Percentiles rank a stretch among this genome's conserved stretches.
These are phyloP conservation scores for Sus scrofa DNA, from an alignment of 2,113 vertebrate species.

Conservation along the genomic window DNA sequence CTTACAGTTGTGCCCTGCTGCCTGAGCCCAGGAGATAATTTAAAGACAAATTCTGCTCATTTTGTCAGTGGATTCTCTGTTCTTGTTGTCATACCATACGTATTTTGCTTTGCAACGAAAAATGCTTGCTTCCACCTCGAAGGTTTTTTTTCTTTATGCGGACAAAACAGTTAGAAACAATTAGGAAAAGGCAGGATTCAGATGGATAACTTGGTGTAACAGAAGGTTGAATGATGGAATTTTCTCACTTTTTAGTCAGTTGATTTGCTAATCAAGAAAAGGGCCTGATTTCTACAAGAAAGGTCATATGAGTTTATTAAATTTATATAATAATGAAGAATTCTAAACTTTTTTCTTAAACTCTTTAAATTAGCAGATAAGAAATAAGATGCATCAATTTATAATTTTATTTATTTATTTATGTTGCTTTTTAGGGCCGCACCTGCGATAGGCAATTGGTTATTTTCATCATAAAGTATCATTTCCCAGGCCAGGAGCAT, in stretches of 20 bases:
- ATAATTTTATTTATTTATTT: too few relatives aligned
- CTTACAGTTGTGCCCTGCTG: too few relatives aligned
- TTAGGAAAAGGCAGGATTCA: not conserved
- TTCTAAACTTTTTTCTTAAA: too few relatives aligned
- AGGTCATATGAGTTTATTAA: not conserved
- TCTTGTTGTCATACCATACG: not conserved
- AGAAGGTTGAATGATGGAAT: constrained; percentile 11
- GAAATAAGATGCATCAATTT: not conserved
- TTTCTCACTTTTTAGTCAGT: not conserved
- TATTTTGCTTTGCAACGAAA: not conserved
- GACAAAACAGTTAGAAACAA: not conserved
- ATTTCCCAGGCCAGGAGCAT: not conserved
- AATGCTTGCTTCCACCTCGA: not conserved
- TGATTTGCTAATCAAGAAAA: constrained; percentile 11
- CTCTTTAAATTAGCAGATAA: not conserved
- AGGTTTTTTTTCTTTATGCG: not conserved
- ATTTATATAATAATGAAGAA: not conserved
- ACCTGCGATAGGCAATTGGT: too few relatives aligned
- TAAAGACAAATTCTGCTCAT: not conserved
- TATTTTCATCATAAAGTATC: not conserved
- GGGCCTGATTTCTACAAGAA: not conserved
- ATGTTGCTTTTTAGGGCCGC: too few relatives aligned
- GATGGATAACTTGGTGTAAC: not conserved
- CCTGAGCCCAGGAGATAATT: not conserved
- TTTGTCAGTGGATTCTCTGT: not conserved